Base-by-base conservation (phyloP, 2,113 vertebrate species). In the Chinchilla lanigera region DNA sequence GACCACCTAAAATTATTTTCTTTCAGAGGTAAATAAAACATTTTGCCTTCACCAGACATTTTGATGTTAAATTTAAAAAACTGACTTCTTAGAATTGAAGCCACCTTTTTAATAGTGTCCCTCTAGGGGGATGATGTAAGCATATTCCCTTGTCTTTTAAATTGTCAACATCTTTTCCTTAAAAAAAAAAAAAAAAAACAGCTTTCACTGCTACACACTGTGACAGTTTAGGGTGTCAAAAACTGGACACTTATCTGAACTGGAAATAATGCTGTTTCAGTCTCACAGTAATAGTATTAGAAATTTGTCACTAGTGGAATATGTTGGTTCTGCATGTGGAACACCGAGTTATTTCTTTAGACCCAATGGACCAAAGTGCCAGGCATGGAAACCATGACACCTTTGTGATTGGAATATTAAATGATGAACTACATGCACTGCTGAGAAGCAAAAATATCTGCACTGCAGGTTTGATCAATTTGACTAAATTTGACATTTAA, bases 281-380 rank as follows among this genome's bases (percentile, higher is more conserved):
- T 97, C 89, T 98, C 97, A 97, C 95, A 85, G 97, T 97, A 98
- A 97, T 98, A 98, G 98, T 98, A 73, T 98, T 98, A 95, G 96
- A 98, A 98, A 97, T 97, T 91, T 98, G 96, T 98, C 97, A 97
- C 95, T 97, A 98, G 98, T 97, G 96, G 96, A 97, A 98, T 98
- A 98, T 84, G 88, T 97, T 98, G 94, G 75, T 95, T 97, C 96
- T 94, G 78, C 97, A 85, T 97, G 30, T 24, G 9, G 87, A 97
- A 98, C 97, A 98, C 94, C 95, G 88, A 98, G 81, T 98, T 97
- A 93, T 95, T 98, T 97, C 96, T 98, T 98, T 78, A 97, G 84
- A 92, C 83, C 98, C 97, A 97, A 96, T 86, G 96, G 96, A 96
- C 96, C 98, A 97, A 98, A 98, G 96, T 98, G 97, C 96, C 96